A percentile compares a stretch with the other conserved stretches of the same genome.
These are phyloP conservation scores for Pangasius djambal DNA, from an alignment of 2,797 vertebrate genomes.

Conservation along the genomic window DNA sequence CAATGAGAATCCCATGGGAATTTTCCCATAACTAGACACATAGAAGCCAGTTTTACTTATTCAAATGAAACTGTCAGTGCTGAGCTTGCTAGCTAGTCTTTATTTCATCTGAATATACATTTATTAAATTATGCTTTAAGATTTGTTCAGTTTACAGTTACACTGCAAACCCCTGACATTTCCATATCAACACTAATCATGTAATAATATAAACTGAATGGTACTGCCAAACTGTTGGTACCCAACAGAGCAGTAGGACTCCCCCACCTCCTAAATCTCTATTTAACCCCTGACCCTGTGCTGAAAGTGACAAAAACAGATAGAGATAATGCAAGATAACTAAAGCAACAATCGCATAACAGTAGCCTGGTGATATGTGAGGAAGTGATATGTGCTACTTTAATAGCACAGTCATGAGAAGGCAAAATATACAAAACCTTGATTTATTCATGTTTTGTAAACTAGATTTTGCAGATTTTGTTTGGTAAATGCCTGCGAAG, in stretches of 20 bases:
- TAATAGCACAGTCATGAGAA: neutral
- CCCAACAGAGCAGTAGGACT: neutral
- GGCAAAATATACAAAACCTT: neutral
- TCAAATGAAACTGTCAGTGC: neutral
- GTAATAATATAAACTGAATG: neutral
- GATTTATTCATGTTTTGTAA: neutral
- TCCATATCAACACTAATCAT: neutral
- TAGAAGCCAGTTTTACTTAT: neutral
- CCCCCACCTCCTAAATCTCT: neutral
- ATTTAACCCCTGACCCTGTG: conserved; percentile 1
- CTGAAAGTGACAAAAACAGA: conserved; percentile 1
- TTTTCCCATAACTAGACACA: neutral
- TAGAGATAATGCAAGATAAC: neutral
- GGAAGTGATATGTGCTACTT: neutral
- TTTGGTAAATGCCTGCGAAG: too few relatives aligned
- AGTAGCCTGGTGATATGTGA: neutral
- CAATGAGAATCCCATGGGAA: neutral
- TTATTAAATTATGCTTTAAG: neutral
- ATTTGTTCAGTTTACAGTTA: neutral
- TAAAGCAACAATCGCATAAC: neutral
- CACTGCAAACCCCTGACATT: neutral
- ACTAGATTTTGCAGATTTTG: neutral
- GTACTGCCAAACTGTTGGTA: neutral
- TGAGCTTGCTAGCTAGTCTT: neutral
- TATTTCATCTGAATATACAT: neutral